phyloP scores from a whole-genome alignment of 2,113 vertebrate genomes.

The Burhinus oedicnemus region DNA sequence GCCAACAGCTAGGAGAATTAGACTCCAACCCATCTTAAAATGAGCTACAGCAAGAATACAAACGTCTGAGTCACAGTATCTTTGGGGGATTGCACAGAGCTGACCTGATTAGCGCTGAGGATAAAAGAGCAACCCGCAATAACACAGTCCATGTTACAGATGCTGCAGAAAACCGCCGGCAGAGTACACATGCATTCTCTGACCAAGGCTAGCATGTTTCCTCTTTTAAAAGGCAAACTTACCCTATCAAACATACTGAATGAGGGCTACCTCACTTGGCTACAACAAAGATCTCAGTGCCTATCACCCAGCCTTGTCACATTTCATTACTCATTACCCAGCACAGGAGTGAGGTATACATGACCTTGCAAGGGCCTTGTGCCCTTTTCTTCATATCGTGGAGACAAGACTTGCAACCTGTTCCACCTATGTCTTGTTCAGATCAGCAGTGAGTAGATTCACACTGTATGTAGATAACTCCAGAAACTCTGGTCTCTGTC shows the following conservation, averaged over 20 bases:
- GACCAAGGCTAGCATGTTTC: not conserved
- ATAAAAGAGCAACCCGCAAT: not conserved
- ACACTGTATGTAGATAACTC: not conserved
- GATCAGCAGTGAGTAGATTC: not conserved
- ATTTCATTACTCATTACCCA: not conserved
- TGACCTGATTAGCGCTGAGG: not conserved
- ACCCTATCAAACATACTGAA: not conserved
- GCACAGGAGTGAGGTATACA: not conserved
- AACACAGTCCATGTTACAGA: fast-evolving
- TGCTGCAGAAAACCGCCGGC: not conserved
- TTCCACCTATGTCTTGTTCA: not conserved
- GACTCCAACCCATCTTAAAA: not conserved
- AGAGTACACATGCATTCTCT: not conserved
- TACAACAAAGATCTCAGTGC: not conserved
- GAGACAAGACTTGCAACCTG: not conserved
- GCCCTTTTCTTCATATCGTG: not conserved
- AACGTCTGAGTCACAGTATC: not conserved
- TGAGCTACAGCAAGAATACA: not conserved
- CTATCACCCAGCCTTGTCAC: not conserved
- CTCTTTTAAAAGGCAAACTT: not conserved
- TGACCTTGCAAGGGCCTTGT: not conserved
- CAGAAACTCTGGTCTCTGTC: not conserved
- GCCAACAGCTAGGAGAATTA: not conserved
- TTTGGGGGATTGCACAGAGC: not conserved
- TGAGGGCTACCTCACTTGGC: not conserved